Evolutionary conservation across 2,113 vertebrate genomes (phyloP).

Genomic region (Riparia riparia): DNA sequence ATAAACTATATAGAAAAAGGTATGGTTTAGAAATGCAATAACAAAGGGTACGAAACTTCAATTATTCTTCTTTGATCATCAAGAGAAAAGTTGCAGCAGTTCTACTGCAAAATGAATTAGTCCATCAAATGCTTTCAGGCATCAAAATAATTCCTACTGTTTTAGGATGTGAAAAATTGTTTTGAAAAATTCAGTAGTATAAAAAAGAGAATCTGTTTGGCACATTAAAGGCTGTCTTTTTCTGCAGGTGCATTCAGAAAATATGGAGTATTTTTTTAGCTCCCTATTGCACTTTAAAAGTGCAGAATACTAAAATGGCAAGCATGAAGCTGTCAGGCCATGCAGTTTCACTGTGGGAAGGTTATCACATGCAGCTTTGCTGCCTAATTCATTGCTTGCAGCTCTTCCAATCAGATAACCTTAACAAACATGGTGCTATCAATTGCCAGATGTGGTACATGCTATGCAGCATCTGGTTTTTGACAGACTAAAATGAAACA

Average conservation of each 20-base stretch:
- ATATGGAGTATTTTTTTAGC: neutral
- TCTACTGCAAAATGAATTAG: neutral
- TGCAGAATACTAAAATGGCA: constrained; percentile 9
- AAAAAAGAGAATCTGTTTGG: neutral
- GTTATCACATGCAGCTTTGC: constrained; percentile 42
- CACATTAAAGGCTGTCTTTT: neutral
- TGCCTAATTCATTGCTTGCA: constrained; percentile 37
- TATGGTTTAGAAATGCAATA: neutral
- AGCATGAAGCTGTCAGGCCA: constrained; percentile 12
- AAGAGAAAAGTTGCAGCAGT: neutral
- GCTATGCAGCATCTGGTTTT: neutral
- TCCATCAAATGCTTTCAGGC: neutral
- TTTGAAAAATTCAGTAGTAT: neutral
- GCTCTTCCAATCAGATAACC: constrained; percentile 38
- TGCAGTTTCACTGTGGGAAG: constrained; percentile 22
- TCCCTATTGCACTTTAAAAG: neutral
- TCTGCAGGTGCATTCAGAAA: neutral
- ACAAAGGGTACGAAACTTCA: neutral
- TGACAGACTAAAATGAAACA: constrained; percentile 30
- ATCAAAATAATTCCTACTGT: neutral
- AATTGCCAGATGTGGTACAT: constrained; percentile 32
- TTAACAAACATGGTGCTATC: constrained; percentile 51
- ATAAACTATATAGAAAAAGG: neutral
- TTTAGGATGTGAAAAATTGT: neutral
- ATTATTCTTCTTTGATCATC: neutral